Conservation (phyloP, 2,113 vertebrate species). For the Macaca nemestrina region DNA sequence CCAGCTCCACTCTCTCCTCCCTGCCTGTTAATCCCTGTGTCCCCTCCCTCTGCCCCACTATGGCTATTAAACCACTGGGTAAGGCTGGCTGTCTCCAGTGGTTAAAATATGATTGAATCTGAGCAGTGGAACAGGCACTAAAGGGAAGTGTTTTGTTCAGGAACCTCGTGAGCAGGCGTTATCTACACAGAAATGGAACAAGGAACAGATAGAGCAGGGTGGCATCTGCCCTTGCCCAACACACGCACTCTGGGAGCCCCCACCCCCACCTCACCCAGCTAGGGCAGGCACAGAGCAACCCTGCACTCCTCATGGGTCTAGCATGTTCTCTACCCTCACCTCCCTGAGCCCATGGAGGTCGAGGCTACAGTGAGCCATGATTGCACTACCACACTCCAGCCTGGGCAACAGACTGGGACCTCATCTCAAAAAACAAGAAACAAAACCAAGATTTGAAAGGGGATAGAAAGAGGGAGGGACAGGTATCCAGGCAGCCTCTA, state of each 20-base stretch:
- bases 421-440: not conserved
- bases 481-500: not conserved
- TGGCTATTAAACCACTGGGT: accelerated
- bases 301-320: accelerated
- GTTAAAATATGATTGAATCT: not conserved
- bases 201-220: not conserved
- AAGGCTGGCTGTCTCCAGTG: not conserved
- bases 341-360: too few relatives aligned
- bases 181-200: not conserved
- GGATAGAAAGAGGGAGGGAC: accelerated
- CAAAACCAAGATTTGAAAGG: too few relatives aligned
- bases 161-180: slow-evolving; percentile 37
- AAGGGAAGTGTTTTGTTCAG: not conserved
- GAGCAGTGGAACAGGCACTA: not conserved
- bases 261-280: accelerated
- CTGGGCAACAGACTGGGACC: not conserved
- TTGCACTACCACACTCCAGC: too few relatives aligned
- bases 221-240: accelerated
- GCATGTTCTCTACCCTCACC: accelerated
- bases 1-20: not conserved
- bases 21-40: accelerated
- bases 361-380: too few relatives aligned
- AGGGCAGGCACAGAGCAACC: not conserved
- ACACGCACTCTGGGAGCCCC: accelerated
- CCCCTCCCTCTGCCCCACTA: not conserved